Evolutionary conservation across 64 coral and sea anemone genomes (phyloP).

Genomic region (Pachyseris speciosa): DNA sequence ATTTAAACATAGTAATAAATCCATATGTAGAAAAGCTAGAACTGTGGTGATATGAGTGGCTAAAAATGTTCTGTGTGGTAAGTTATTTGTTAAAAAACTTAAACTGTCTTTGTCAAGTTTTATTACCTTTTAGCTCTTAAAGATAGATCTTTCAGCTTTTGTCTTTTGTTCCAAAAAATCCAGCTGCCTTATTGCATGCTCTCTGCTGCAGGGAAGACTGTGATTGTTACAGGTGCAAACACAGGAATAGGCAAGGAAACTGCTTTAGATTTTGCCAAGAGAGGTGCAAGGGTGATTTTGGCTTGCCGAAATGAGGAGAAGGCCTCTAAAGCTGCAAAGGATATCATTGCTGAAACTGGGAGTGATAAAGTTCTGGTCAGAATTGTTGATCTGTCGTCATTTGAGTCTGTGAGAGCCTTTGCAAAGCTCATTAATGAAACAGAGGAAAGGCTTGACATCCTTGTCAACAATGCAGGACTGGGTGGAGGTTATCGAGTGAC

Average conservation of each 20-base stretch:
- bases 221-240: slow-evolving; percentile 84
- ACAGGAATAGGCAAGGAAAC: slow-evolving; percentile 89
- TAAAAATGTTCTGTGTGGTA: no score
- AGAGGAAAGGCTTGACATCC: slow-evolving; percentile 84
- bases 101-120: no score
- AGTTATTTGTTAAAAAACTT: no score
- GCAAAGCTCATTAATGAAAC: slow-evolving; percentile 55
- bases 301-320: slow-evolving; percentile 78
- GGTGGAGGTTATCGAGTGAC: neutral
- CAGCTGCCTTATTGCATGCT: neutral
- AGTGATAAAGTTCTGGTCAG: slow-evolving; percentile 76
- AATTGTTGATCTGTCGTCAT: slow-evolving; percentile 77
- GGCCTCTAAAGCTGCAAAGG: slow-evolving; percentile 64
- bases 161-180: neutral
- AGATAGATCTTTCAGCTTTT: no score
- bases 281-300: slow-evolving; percentile 87
- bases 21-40: no score
- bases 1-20: no score
- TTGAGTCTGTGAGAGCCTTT: slow-evolving; percentile 86
- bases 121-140: no score
- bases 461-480: slow-evolving; percentile 89
- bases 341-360: slow-evolving; percentile 71
- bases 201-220: slow-evolving; percentile 73
- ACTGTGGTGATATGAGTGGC: no score
- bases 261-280: slow-evolving; percentile 78